These are phyloP conservation scores for Melanotaenia duboulayi DNA, from an alignment of 2,113 vertebrate genomes.

Conservation along the genomic window DNA sequence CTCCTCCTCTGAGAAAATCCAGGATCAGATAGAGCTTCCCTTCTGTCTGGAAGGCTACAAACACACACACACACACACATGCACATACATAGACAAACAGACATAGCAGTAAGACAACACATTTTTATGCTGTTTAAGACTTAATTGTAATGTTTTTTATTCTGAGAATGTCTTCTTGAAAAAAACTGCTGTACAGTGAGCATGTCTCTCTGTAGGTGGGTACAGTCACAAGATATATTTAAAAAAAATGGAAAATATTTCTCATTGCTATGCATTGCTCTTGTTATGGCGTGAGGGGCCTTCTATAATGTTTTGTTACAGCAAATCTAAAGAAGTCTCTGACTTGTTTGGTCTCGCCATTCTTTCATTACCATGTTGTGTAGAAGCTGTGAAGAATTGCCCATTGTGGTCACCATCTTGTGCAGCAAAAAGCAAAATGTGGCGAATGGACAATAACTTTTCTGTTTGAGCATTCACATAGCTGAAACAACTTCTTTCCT, in stretches of 20 bases:
- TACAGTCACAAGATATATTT: neutral
- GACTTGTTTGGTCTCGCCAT: no score
- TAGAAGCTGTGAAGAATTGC: no score
- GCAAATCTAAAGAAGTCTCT: no score
- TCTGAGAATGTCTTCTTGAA: slow-evolving; percentile 16
- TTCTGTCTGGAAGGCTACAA: slow-evolving; percentile 95
- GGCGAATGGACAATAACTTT: no score
- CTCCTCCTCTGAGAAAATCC: slow-evolving; percentile 95
- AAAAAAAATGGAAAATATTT: no score
- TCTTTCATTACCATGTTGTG: no score
- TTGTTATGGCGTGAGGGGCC: no score
- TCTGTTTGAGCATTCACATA: neutral
- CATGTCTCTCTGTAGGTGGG: neutral
- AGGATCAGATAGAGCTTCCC: slow-evolving; percentile 97
- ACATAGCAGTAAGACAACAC: slow-evolving; percentile 14
- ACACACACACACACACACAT: slow-evolving; percentile 49
- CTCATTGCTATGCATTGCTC: no score
- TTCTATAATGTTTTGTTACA: no score
- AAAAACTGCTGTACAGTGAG: neutral
- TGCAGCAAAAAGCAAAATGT: no score
- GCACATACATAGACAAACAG: slow-evolving; percentile 8
- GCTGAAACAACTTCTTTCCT: neutral
- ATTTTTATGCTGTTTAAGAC: neutral
- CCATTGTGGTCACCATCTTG: no score
- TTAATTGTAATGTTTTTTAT: slow-evolving; percentile 4